A percentile compares a stretch with the other conserved stretches of the same genome.
Evolutionary conservation across 2,888 invertebrate genomes (phyloP).

Genomic region (Drosophila glabriapex): DNA sequence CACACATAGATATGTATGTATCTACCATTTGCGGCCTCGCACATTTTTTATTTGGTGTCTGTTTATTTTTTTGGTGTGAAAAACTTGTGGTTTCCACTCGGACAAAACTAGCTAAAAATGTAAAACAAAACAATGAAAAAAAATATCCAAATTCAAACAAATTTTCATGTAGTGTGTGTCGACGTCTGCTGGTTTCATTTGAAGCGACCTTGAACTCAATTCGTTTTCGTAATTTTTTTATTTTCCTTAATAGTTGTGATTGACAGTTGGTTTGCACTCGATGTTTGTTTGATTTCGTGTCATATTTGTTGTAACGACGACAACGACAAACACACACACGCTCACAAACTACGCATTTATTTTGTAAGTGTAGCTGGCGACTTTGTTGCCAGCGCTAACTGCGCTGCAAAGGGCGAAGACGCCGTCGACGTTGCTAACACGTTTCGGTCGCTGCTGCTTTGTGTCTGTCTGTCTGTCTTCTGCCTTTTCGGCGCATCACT

Average conservation of each 20-base stretch:
- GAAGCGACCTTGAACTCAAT: conserved; percentile 81
- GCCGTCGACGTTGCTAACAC: conserved; percentile 29
- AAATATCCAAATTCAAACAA: conserved; percentile 42
- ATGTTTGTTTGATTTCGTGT: conserved; percentile 39
- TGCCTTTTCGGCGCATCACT: conserved; percentile 28
- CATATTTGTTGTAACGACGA: conserved; percentile 23
- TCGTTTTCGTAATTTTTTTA: conserved; percentile 39
- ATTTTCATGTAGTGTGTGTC: conserved; percentile 48
- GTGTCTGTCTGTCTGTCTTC: conserved; percentile 25
- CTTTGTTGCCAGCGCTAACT: conserved; percentile 17
- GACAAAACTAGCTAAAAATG: conserved; percentile 32
- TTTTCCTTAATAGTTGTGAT: conserved; percentile 30
- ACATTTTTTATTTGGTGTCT: conserved; percentile 44
- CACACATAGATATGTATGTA: conserved; percentile 5
- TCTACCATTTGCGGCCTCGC: conserved; percentile 70
- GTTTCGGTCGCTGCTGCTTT: conserved; percentile 25
- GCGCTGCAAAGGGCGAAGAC: conserved; percentile 35
- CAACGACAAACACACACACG: conserved; percentile 4
- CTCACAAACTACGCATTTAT: conserved; percentile 66
- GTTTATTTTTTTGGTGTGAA: conserved; percentile 65
- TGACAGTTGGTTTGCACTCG: conserved; percentile 27
- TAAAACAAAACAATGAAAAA: conserved; percentile 25
- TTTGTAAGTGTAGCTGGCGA: conserved; percentile 41
- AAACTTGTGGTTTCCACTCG: conserved; percentile 67
- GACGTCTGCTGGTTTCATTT: conserved; percentile 66